Evolutionary conservation across 2,888 invertebrate species (phyloP), one percentile per base, ranked within the genome.

Genomic region (Myopa testacea): DNA sequence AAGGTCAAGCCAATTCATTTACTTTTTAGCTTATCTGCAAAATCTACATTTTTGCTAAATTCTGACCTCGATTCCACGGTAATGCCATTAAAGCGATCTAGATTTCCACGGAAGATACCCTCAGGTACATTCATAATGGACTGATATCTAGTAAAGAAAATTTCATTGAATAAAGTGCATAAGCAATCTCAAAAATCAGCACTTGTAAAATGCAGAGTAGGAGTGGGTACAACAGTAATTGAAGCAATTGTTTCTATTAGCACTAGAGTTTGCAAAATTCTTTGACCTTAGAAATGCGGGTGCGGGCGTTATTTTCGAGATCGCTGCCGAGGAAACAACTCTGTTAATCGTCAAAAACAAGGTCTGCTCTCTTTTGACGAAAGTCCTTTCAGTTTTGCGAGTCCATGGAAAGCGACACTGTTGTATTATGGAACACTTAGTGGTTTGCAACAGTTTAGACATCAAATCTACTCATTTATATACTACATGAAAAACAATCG

Each of bases 41-140:
- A 93, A 63, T 89, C 84, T 40, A 87, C 87, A 38, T 70, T 81
- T 65, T 84, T 78, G 63, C 90, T 89, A 87, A 92, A 93, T 62
- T 91, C 88, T 87, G 93, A 93, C 72, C 71, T 77, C 0, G 94
- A 94, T 85, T 93, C 91, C 0, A 96, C 91, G n/a, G 93, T 93
- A 7, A 96, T 89, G 1, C 95, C 96, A 84, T 93, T 92, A 82
- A 93, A 95, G 82, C 93, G 91, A 88, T 96, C 95, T 38, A 84
- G 75, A 12, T 84, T 83, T 0, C 93, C 91, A 58, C 88, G 85
- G 84, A 93, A 93, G 12, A 90, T 76, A 52, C 85, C 86, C 14
- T 81, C 72, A 4, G 88, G 86, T 0, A 80, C 82, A 60, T 86
- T 86, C 87, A 88, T 88, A 50, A 80, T 50, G 16, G 52, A 16